Base-by-base conservation (phyloP, 2,113 vertebrate genomes). In the Syrmaticus mikado region DNA sequence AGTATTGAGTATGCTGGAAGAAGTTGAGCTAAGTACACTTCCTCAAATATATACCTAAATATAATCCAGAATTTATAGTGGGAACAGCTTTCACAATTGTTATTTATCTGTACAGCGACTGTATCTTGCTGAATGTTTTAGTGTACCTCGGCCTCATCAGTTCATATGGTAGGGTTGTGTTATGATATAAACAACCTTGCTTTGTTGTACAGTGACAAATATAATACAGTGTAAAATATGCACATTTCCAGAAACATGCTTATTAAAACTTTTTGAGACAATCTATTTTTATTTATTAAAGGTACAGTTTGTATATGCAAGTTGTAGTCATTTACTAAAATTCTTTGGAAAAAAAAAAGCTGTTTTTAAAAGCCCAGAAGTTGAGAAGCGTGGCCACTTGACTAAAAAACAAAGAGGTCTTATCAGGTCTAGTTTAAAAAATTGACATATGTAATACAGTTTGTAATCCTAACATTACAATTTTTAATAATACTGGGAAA, bases 261-360 rank as follows among this genome's bases (percentile, higher is more conserved):
- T 70, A 10, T 1, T 9, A 62, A 66, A 7, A 32, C 32, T 50
- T 6, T 58, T 80, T 16, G 61, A 28, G 28, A 76, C 1, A 45
- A 21, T 52, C 32, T 84, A 46, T 1, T 82, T 86, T 79, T 45
- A 41, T 30, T 82, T 89, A 27, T 13, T 5, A 62, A 74, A 62
- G 7, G 8, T 1, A 34, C 4, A 16, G 0, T 3, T 60, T 76
- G 15, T n/a, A 36, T 22, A 30, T 27, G 21, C 2, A 40, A 30
- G 4, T 53, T 58, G 10, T 17, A 53, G 15, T 55, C n/a, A 21
- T 41, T 27, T 74, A 32, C 52, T 48, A 10, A 66, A 74, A 34
- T 43, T 46, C 7, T 21, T 73, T 50, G 1, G 6, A 46, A 15
- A 45, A 32, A n/a, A 58, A n/a, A 7, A 20, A 78, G n/a, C 19